phyloP scores from a whole-genome alignment of 1,140 invertebrate genomes.

The Proctacanthus coquilletti region DNA sequence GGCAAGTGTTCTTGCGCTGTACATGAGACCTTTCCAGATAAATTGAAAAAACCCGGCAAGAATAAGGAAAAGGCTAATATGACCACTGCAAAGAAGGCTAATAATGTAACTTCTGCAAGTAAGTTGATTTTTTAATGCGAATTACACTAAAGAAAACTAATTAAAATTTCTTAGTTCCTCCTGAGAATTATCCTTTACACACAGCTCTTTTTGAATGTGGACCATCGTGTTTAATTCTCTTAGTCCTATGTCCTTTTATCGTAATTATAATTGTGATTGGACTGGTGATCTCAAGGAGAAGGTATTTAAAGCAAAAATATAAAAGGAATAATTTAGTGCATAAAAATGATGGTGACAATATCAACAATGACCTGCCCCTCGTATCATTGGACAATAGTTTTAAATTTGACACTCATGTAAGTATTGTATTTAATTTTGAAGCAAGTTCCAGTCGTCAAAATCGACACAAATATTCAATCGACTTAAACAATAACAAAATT shows the following conservation, averaged over 20 bases:
- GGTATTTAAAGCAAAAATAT: constrained; percentile 12
- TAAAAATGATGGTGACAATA: constrained; percentile 7
- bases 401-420: constrained; percentile 16
- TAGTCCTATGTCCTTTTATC: constrained; percentile 18
- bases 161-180: too few relatives aligned
- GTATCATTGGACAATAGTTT: constrained; percentile 20
- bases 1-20: constrained; percentile 32
- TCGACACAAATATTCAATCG: constrained; percentile 6
- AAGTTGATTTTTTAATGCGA: too few relatives aligned
- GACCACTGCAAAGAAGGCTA: not conserved
- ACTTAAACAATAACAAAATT: not conserved
- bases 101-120: too few relatives aligned
- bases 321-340: too few relatives aligned
- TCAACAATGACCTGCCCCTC: constrained; percentile 19
- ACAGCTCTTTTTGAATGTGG: constrained; percentile 20
- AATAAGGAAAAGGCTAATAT: not conserved
- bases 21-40: constrained; percentile 12
- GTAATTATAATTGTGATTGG: constrained; percentile 17
- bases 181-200: not conserved
- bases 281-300: constrained; percentile 19
- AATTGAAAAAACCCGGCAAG: not conserved
- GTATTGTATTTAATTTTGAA: not conserved
- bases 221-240: constrained; percentile 18
- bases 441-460: constrained; percentile 3
- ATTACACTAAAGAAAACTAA: too few relatives aligned